Percentiles rank a stretch among this genome's conserved stretches.
These are phyloP conservation scores for Clytia hemisphaerica DNA, from an alignment of 30 jellyfish, hydroid and myxozoan species.

Conservation along the genomic window DNA sequence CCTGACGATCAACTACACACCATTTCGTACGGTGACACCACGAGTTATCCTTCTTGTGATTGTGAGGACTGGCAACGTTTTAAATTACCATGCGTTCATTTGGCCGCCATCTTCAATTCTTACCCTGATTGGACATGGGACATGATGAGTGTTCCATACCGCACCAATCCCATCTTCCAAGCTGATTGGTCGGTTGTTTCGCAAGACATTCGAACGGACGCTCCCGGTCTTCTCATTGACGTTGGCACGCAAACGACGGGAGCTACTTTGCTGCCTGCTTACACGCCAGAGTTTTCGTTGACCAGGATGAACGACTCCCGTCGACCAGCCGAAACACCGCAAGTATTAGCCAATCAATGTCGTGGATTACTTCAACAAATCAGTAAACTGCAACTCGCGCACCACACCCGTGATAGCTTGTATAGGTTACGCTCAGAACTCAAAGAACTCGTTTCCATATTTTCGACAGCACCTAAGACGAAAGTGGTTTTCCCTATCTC, in stretches of 20 bases:
- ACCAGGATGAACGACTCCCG: slow-evolving; percentile 8
- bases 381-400: slow-evolving; percentile 29
- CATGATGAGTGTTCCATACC: slow-evolving; percentile 22
- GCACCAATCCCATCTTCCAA: slow-evolving; percentile 5
- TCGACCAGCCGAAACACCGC: slow-evolving; percentile 21
- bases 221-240: slow-evolving; percentile 30
- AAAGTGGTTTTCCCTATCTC: slow-evolving; percentile 1
- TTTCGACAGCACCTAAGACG: slow-evolving; percentile 24
- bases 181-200: slow-evolving; percentile 27
- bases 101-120: slow-evolving; percentile 24
- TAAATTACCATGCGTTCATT: slow-evolving; percentile 30
- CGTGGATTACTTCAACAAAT: slow-evolving; percentile 37
- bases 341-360: slow-evolving; percentile 35
- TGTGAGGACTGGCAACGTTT: slow-evolving; percentile 39
- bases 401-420: slow-evolving; percentile 24
- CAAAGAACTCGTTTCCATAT: slow-evolving; percentile 20
- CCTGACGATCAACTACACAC: slow-evolving; percentile 29
- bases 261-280: slow-evolving; percentile 1
- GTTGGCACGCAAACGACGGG: slow-evolving; percentile 30
- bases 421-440: slow-evolving; percentile 20
- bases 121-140: slow-evolving; percentile 48
- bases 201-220: neutral
- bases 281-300: neutral
- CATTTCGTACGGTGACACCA: slow-evolving; percentile 30
- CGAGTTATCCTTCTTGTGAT: slow-evolving; percentile 37